Base-by-base conservation (phyloP, 2,888 invertebrate species). In the Ornithoptera priamus region DNA sequence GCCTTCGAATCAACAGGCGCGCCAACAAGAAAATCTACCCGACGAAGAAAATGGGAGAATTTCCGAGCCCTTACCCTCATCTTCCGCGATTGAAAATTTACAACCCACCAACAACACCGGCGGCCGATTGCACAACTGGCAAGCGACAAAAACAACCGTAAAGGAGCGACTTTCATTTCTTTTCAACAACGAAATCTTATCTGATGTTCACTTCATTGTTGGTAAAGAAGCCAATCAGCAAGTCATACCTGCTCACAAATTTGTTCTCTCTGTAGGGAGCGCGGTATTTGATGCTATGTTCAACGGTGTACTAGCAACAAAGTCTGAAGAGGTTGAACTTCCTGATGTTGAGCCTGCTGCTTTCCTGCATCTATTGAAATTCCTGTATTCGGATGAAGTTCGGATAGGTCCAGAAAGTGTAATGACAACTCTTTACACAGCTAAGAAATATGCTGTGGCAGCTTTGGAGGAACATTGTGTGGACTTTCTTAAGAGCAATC, bases 201-300 rank as follows among this genome's bases (percentile, higher is more conserved):
- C 92, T 70, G 97, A 97, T 83, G 96, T 97, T 7, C 95, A 95
- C 78, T 97, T 97, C 78, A 91, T 96, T 57, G 97, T 97, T 20
- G 97, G 97, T 1, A 94, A 95, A 77, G 96, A 95, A 62, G 93
- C 92, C 0, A 94, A 94, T 72, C 94, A 94, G 73, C 94, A 95
- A 81, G 92, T 95, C 18, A 95, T 97, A 72, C 96, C 96, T 0
- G 97, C 97, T 0, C 96, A 96, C 78, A 96, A 94, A 83, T 96
- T 97, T 79, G 95, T 97, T 0, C 85, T 97, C 53, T 96, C 96
- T 0, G 95, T 96, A 12, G 97, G 97, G 1, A 96, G 96, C 80
- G 96, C 96, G 0, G 97, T 97, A 2, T 97, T 97, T 82, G 97
- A 97, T 85, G 96, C 96, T 10, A 96, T 97, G 95, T 97, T 97